phyloP scores from a whole-genome alignment of 2,888 invertebrate species.

The Drosophila nigritarsus region DNA sequence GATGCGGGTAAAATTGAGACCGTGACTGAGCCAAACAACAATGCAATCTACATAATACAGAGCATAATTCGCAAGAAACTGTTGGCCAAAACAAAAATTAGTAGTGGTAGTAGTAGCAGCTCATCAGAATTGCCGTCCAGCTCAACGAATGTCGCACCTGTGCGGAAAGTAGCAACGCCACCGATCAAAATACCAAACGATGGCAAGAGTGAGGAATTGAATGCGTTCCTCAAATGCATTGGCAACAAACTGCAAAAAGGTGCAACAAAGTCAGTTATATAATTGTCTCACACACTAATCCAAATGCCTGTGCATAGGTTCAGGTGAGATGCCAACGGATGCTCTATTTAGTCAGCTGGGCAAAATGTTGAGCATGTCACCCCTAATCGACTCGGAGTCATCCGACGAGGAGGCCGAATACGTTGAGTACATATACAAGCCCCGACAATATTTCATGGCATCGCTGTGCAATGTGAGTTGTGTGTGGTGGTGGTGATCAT shows the following conservation, averaged over 20 bases:
- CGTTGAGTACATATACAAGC: conserved; percentile 88
- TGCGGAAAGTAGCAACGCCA: not conserved
- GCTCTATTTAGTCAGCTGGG: conserved; percentile 79
- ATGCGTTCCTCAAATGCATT: conserved; percentile 51
- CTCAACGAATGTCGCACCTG: not conserved
- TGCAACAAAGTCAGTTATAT: conserved; percentile 14
- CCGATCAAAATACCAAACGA: conserved; percentile 3
- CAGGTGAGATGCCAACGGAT: conserved; percentile 56
- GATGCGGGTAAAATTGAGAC: not conserved
- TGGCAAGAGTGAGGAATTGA: conserved; percentile 38
- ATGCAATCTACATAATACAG: conserved; percentile 66
- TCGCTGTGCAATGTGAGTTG: conserved; percentile 86
- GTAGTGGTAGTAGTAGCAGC: not conserved
- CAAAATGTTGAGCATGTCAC: conserved; percentile 79
- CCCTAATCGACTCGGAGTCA: conserved; percentile 78
- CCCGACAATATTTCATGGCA: conserved; percentile 88
- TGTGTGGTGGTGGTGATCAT: not conserved
- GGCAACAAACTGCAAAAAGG: conserved; percentile 64
- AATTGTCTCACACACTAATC: not conserved
- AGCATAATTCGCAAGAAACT: conserved; percentile 72
- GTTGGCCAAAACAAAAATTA: conserved; percentile 41
- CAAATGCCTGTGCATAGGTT: conserved; percentile 23
- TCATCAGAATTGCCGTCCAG: not conserved
- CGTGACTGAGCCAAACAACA: conserved; percentile 18
- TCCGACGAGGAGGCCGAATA: conserved; percentile 87